phyloP scores from a whole-genome alignment of 2,797 vertebrate species.

The Enteromius trimaculatus region DNA sequence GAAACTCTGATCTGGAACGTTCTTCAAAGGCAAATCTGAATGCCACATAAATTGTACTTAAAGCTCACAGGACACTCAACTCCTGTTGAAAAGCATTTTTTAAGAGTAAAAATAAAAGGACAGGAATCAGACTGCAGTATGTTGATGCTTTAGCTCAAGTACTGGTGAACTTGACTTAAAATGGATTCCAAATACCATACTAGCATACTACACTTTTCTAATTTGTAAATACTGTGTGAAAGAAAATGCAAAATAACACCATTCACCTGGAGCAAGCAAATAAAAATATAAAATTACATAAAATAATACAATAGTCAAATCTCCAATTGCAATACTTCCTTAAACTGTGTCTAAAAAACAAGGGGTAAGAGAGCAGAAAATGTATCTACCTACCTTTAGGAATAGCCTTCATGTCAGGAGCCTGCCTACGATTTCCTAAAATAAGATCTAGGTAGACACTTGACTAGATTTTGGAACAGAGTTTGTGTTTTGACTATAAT shows the following conservation, averaged over 20 bases:
- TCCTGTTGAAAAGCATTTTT: neutral
- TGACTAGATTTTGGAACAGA: neutral
- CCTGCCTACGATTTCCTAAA: neutral
- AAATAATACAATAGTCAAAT: neutral
- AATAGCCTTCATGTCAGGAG: neutral
- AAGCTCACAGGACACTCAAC: neutral
- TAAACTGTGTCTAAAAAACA: neutral
- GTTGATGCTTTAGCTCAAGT: neutral
- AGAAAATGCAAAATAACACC: neutral
- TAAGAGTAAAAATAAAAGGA: neutral
- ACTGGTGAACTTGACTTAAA: neutral
- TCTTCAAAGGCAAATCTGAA: neutral
- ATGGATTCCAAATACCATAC: neutral
- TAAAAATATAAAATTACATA: neutral
- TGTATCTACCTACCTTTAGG: neutral
- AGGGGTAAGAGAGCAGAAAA: neutral
- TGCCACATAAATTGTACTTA: neutral
- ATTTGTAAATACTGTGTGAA: neutral
- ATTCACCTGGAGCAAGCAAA: neutral
- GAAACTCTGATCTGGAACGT: neutral
- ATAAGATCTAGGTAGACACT: slow-evolving; percentile 23
- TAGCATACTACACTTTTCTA: neutral
- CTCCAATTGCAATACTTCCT: neutral
- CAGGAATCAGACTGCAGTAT: neutral
- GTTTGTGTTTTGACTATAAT: slow-evolving; percentile 1